Base-by-base conservation (phyloP, 2,113 vertebrate genomes). In the Paratilapia polleni region DNA sequence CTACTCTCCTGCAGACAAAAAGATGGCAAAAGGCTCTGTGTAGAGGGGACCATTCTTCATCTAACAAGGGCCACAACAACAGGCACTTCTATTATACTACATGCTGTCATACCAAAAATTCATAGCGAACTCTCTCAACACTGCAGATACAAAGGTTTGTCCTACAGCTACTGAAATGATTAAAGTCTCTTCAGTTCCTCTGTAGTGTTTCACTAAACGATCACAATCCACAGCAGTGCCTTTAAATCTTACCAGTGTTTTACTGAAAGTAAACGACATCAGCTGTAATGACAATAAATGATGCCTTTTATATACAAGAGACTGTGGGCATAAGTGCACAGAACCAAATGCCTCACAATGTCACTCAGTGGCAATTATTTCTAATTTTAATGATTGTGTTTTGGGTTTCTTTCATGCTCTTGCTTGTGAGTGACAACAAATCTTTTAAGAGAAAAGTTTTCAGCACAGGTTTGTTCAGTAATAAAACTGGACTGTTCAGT, bases 1-100 rank as follows among this genome's bases (percentile, higher is more conserved):
- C 87, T 60, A 75, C 87, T 89, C 89, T 92, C 85, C 78, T 78
- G 82, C 82, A 87, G 88, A 92, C 88, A 90, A 86, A 92, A 83
- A 91, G 82, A 93, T 85, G 83, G 68, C 85, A 89, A 88, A 86
- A 75, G 73, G 62, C 86, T 89, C 79, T 26, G 68, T 19, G 59
- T 87, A 70, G 78, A 92, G 57, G 38, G 58, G 76, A 56, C 80
- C 76, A 85, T 93, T 92, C 89, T 92, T 90, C 80, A 86, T 92
- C 84, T 81, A 90, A 90, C 82, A 89, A 89, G 89, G 66, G 47
- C 81, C 79, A 86, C 58, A 76, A 66, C 59, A 84, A 74, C 7
- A 7, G 80, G 78, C 66, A 76, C 89, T 73, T 84, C 58, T 85
- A 84, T 91, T 87, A 70, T 86, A 80, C 64, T 86, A 88, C 91